Base-by-base conservation (phyloP, 23 tunicate species). In the Corella eumyota region DNA sequence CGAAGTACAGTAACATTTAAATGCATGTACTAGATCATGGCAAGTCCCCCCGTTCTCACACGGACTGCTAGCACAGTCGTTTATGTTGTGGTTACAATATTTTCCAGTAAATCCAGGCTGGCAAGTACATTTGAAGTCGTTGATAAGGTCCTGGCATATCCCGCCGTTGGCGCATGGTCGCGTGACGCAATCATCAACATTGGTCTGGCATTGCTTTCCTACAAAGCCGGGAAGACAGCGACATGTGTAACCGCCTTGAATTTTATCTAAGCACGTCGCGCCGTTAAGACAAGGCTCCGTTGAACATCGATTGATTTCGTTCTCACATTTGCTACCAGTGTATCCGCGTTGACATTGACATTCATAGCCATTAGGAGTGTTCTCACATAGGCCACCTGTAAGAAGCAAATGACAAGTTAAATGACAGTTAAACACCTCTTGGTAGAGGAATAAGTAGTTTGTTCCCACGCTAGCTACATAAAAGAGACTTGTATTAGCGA, bases 151-250 rank as follows among this genome's bases (percentile, higher is more conserved):
- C 24, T n/a, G 36, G 58, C 85, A 77, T 31, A 36, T 32, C 30
- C 63, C 85, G 35, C 47, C 68, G 45, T 77, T 77, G 25, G 32
- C 5, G 50, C 85, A 77, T 19, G 85, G 76, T 20, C 33, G 38
- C 32, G 61, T n/a, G 11, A 50, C 76, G 27, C 85, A 77, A 6
- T 59, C 76, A 36, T 77, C 50, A 0, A 30, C 40, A 19, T 49
- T 45, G 26, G 29, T 31, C 37, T 69, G 61, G 63, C 85, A 77
- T 17, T 69, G 54, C 27, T 58, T 48, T 23, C 85, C 85, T 2
- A 61, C 46, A 37, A 29, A 77, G 23, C 85, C 85, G 6, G 85
- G 87, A 27, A 22, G 63, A 31, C 96, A 87, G 45, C 67, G 60
- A 63, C 96, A 87, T 25, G 64, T 29, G 30, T 21, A 74, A 45